Evolutionary conservation across 2,113 vertebrate species (phyloP).

Genomic region (Larimichthys polyactis): DNA sequence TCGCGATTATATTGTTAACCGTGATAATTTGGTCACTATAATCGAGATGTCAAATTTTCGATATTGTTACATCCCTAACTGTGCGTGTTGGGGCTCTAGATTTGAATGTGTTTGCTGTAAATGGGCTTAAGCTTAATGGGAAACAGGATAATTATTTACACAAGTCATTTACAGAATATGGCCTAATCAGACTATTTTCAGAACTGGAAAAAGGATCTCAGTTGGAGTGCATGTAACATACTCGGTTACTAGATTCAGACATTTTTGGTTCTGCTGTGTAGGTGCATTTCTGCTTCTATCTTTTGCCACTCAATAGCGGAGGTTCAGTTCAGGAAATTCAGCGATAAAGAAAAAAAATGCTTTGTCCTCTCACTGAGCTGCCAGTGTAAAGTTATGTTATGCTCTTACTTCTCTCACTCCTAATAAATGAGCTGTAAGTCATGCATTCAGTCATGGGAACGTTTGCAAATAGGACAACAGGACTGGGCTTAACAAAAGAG

Average conservation of each 20-base stretch:
- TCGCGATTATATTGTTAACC: no score
- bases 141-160: neutral
- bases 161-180: neutral
- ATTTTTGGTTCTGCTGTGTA: neutral
- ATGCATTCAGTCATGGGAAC: neutral
- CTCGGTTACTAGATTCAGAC: neutral
- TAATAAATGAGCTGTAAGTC: constrained; percentile 4
- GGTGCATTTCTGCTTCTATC: neutral
- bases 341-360: neutral
- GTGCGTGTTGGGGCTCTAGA: neutral
- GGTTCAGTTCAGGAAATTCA: constrained; percentile 16
- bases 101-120: neutral
- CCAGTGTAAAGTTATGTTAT: constrained; percentile 4
- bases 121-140: neutral
- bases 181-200: neutral
- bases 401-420: neutral
- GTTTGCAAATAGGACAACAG: constrained; percentile 9
- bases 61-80: no score
- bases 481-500: constrained; percentile 12
- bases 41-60: no score
- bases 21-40: no score
- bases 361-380: neutral
- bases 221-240: neutral
- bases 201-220: neutral
- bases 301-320: neutral